Percentiles rank a stretch among this genome's conserved stretches.
Evolutionary conservation across 2,888 invertebrate genomes (phyloP).

Genomic region (Trisateles emortualis): DNA sequence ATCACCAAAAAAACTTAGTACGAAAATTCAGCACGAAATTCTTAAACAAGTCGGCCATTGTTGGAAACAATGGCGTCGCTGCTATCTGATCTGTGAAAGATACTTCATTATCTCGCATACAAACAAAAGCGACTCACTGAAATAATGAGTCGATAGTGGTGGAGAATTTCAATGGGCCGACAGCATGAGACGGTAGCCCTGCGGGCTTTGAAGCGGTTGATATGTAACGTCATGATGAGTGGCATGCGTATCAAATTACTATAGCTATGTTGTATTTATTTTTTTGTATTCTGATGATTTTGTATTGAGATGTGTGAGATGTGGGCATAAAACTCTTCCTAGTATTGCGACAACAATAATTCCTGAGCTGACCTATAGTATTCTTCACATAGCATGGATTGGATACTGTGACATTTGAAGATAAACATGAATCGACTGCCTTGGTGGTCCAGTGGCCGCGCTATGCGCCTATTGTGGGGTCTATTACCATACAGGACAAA

Average conservation of each 20-base stretch:
- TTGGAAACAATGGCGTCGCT: slow-evolving; percentile 50
- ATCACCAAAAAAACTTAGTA: slow-evolving; percentile 42
- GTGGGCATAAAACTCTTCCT: no score
- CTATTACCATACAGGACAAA: no score
- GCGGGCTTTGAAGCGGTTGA: neutral
- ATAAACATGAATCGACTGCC: no score
- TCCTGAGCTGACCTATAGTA: no score
- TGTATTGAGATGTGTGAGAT: no score
- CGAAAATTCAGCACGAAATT: slow-evolving; percentile 46
- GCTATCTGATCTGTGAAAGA: slow-evolving; percentile 53
- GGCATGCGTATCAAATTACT: neutral
- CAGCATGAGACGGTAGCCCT: slow-evolving; percentile 17
- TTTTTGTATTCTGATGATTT: slow-evolving; percentile 1
- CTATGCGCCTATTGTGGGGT: no score
- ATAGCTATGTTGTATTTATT: no score
- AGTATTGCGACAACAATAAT: no score
- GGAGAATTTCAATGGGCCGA: slow-evolving; percentile 25
- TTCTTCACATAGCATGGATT: no score
- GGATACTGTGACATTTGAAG: no score
- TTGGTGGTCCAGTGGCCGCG: no score
- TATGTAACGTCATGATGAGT: slow-evolving; percentile 4
- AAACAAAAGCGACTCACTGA: slow-evolving; percentile 50
- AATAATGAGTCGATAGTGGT: slow-evolving; percentile 55
- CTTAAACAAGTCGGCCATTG: slow-evolving; percentile 48
- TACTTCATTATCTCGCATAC: slow-evolving; percentile 53